Conservation (phyloP, 2,888 invertebrate species). For the Standfussiana lucernea region DNA sequence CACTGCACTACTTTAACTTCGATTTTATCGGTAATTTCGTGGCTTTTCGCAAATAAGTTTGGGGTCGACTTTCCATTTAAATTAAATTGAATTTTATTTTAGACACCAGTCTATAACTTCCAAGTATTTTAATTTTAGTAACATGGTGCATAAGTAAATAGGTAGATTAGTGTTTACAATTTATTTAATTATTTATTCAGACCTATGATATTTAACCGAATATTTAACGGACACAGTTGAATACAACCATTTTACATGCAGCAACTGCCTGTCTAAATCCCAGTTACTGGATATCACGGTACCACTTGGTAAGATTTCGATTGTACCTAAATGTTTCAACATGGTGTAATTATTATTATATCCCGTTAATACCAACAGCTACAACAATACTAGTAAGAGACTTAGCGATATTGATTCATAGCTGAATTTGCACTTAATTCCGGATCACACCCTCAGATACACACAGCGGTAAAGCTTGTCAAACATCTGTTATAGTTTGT, state of each 20-base stretch:
- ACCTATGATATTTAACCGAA: no score
- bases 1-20: background rate
- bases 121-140: no score
- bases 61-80: background rate
- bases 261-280: background rate
- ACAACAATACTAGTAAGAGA: slow-evolving; percentile 22
- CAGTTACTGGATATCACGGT: no score
- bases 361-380: background rate
- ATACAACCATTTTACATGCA: background rate
- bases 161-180: no score
- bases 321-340: no score
- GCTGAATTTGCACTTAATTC: slow-evolving; percentile 34
- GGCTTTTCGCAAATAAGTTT: background rate
- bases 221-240: background rate
- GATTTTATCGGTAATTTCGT: background rate
- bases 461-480: slow-evolving; percentile 35
- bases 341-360: background rate
- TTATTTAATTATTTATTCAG: no score
- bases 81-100: no score
- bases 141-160: no score
- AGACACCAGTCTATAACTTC: no score
- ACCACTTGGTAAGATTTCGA: no score
- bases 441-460: slow-evolving; percentile 13
- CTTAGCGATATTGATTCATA: slow-evolving; percentile 39
- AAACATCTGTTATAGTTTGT: background rate